These are phyloP conservation scores for Astropecten irregularis DNA, from an alignment of 53 echinoderm and acorn worm species.

Conservation along the genomic window DNA sequence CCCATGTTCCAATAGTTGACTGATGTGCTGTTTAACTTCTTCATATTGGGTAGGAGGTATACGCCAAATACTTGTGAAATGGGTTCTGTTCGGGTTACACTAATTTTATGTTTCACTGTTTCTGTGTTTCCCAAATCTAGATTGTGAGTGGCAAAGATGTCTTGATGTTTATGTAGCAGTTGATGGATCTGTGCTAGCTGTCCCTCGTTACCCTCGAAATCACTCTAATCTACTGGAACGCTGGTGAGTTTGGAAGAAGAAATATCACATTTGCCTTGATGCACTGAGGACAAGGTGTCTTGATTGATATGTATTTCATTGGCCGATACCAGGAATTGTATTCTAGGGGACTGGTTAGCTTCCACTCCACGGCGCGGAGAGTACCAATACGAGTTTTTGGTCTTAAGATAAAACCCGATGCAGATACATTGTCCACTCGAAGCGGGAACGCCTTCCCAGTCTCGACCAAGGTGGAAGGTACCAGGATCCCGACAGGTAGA, in stretches of 20 bases:
- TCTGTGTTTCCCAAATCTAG: constrained; percentile 14
- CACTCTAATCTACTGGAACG: background rate
- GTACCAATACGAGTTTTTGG: background rate
- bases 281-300: background rate
- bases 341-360: too few relatives aligned
- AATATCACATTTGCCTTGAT: too few relatives aligned
- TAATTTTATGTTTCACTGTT: background rate
- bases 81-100: background rate
- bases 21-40: constrained; percentile 56
- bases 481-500: constrained; percentile 4
- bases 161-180: background rate
- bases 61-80: background rate
- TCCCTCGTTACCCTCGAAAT: background rate
- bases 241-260: too few relatives aligned
- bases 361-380: background rate
- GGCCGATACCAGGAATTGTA: background rate
- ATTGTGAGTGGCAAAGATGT: background rate
- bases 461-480: background rate
- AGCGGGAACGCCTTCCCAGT: background rate
- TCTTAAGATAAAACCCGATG: background rate
- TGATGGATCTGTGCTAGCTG: background rate
- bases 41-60: constrained; percentile 54
- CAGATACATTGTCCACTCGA: constrained; percentile 5
- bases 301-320: background rate
- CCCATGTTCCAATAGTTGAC: constrained; percentile 1